Conservation (phyloP, 2,797 vertebrate species). For the Malacoraja senta region DNA sequence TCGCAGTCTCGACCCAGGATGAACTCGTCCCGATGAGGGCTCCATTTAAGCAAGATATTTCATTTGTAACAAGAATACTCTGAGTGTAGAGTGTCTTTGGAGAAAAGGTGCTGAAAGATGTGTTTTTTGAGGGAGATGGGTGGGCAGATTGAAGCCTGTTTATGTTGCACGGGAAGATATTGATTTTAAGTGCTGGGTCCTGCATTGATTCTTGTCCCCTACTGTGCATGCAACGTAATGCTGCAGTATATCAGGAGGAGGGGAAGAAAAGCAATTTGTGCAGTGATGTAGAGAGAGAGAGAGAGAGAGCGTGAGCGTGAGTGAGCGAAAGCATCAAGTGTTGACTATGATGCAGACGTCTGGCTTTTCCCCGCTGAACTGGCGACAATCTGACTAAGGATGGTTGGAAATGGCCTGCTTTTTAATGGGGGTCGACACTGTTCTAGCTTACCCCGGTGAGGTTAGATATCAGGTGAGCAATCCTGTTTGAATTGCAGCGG, state of each 20-base stretch:
- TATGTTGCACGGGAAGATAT: conserved; percentile 21
- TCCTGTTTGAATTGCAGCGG: not conserved
- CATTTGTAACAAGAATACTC: not conserved
- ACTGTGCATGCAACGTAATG: conserved; percentile 43
- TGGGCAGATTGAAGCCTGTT: conserved; percentile 6
- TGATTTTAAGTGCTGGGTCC: conserved; percentile 38
- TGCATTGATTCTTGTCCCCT: conserved; percentile 42
- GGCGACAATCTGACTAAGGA: conserved; percentile 32
- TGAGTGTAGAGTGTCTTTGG: not conserved
- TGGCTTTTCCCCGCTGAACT: conserved; percentile 31
- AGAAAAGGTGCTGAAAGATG: not conserved
- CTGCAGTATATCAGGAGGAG: conserved; percentile 43
- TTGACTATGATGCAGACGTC: conserved; percentile 36
- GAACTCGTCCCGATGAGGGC: not conserved
- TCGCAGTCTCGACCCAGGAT: not conserved
- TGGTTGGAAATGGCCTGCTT: conserved; percentile 36
- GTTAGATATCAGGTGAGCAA: conserved; percentile 31
- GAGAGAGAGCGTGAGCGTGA: not conserved
- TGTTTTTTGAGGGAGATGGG: not conserved
- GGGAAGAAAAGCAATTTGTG: conserved; percentile 34
- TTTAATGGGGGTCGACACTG: conserved; percentile 32
- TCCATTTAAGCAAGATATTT: conserved; percentile 8
- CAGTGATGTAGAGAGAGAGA: conserved; percentile 38
- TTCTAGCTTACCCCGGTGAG: conserved; percentile 8
- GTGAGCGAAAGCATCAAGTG: conserved; percentile 32